These are phyloP conservation scores for Ochropacha duplaris DNA, from an alignment of 2,888 invertebrate species.

Conservation along the genomic window DNA sequence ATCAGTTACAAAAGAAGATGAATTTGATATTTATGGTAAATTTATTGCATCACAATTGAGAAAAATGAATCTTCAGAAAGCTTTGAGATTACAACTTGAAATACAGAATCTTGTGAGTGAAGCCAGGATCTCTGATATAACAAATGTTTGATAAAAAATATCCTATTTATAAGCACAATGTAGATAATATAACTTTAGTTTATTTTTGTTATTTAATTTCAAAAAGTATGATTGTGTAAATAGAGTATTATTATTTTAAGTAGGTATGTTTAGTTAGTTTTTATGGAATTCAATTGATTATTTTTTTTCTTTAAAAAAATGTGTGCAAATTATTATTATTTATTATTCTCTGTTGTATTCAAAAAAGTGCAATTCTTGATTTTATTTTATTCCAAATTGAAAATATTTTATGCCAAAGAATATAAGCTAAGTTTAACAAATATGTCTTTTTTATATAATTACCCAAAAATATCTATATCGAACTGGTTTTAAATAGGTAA, in stretches of 20 bases:
- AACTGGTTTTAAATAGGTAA: no score
- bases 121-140: constrained; percentile 54
- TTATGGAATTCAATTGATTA: not conserved
- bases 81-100: constrained; percentile 53
- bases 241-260: not conserved
- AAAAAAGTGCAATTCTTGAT: not conserved
- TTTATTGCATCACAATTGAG: constrained; percentile 62
- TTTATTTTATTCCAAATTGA: not conserved
- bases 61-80: constrained; percentile 53
- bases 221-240: not conserved
- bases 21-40: constrained; percentile 68
- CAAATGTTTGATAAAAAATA: constrained; percentile 13
- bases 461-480: no score
- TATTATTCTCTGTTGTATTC: not conserved
- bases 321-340: not conserved
- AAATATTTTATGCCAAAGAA: constrained; percentile 2
- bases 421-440: not conserved
- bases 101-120: constrained; percentile 61
- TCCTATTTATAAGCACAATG: no score
- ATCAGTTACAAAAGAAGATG: constrained; percentile 46
- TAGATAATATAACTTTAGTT: no score
- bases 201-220: not conserved
- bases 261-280: not conserved
- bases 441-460: not conserved
- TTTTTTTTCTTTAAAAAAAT: not conserved